A percentile compares a stretch with the other conserved stretches of the same genome.
phyloP scores from a whole-genome alignment of 2,797 vertebrate species.

The Eidolon dupreanum region DNA sequence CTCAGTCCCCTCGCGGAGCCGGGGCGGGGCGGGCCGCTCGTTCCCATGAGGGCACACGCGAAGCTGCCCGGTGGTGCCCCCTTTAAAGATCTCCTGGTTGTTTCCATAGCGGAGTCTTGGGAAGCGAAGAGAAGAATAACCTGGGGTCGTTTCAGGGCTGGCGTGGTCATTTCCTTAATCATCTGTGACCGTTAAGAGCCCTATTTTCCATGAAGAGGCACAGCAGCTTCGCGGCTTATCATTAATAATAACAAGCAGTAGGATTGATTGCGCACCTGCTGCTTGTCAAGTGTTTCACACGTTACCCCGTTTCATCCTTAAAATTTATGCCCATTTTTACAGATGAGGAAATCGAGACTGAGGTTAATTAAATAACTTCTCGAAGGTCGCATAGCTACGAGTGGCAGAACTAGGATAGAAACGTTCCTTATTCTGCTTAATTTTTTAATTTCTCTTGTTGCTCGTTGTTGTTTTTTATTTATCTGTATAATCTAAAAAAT shows the following conservation, averaged over 20 bases:
- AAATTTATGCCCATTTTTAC: conserved; percentile 40
- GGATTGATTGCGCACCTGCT: conserved; percentile 37
- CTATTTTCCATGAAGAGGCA: conserved; percentile 38
- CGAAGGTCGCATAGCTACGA: not conserved
- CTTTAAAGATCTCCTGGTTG: not conserved
- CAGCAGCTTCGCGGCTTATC: conserved; percentile 28
- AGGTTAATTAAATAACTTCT: not conserved
- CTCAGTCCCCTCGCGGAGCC: not conserved
- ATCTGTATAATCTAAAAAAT: not conserved
- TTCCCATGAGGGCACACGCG: not conserved
- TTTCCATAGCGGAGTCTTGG: not conserved
- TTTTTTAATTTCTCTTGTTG: not conserved
- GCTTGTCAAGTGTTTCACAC: conserved; percentile 32
- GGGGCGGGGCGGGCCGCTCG: not conserved
- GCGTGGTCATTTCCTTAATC: conserved; percentile 51
- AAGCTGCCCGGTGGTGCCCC: not conserved
- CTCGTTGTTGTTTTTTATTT: not conserved
- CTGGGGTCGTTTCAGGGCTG: conserved; percentile 56
- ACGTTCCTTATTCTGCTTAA: not conserved
- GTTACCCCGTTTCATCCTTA: conserved; percentile 26
- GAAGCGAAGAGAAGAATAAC: not conserved
- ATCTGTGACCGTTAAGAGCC: conserved; percentile 33
- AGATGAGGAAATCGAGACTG: conserved; percentile 48
- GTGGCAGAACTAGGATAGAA: not conserved
- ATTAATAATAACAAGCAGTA: conserved; percentile 52